Evolutionary conservation across 2,888 invertebrate genomes (phyloP).

Genomic region (Sipunculus nudus): DNA sequence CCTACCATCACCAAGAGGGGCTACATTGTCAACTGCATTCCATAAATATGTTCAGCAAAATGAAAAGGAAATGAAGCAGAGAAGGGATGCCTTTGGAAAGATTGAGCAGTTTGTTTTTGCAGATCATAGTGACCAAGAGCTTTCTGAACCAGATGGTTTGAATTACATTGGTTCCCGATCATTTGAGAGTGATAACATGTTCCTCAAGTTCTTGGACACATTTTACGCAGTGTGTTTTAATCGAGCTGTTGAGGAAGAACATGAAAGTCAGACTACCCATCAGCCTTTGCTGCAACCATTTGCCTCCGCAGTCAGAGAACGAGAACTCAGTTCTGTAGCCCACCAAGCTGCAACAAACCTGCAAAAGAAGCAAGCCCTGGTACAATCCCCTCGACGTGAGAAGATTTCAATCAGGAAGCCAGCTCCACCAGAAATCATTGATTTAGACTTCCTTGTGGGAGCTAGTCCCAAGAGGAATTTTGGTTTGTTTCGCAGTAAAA

Average conservation of each 20-base stretch:
- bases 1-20: constrained; percentile 28
- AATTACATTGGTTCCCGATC: constrained; percentile 54
- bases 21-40: constrained; percentile 57
- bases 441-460: too few species aligned
- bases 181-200: constrained; percentile 58
- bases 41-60: constrained; percentile 56
- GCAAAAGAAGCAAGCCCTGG: constrained; percentile 17
- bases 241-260: constrained; percentile 44
- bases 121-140: constrained; percentile 20
- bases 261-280: constrained; percentile 26
- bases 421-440: too few species aligned
- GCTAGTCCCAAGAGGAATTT: too few species aligned
- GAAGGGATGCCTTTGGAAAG: constrained; percentile 50
- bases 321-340: constrained; percentile 43
- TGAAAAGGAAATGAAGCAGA: constrained; percentile 50
- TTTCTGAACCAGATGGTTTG: constrained; percentile 15
- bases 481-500: too few species aligned
- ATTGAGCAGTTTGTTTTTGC: constrained; percentile 59
- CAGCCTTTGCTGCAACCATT: constrained; percentile 47
- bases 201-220: constrained; percentile 58
- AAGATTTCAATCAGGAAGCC: background rate
- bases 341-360: constrained; percentile 21
- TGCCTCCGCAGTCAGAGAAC: constrained; percentile 39
- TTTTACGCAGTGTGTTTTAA: constrained; percentile 58
- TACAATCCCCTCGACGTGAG: background rate